Percentiles rank a stretch among this genome's conserved stretches.
Evolutionary conservation across 2,113 vertebrate species (phyloP).

Genomic region (Spea multiplicata): DNA sequence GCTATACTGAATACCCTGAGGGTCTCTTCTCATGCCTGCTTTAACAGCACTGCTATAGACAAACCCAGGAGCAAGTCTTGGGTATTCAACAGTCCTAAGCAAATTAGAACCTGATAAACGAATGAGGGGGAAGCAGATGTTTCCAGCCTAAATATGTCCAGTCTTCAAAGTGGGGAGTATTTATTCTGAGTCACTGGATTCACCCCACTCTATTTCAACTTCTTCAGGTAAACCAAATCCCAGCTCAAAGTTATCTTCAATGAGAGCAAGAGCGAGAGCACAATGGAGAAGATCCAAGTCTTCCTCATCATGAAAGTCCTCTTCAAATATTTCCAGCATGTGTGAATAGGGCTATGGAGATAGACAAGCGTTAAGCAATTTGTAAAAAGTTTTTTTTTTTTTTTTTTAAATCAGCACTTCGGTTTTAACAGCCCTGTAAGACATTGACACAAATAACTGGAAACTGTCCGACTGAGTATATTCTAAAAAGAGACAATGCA

Average conservation of each 20-base stretch:
- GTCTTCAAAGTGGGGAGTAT: neutral
- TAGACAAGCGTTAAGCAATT: neutral
- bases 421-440: no score
- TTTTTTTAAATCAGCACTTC: no score
- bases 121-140: no score
- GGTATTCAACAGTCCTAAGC: no score
- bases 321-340: conserved; percentile 38
- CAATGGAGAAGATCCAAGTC: conserved; percentile 34
- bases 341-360: conserved; percentile 23
- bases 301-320: conserved; percentile 27
- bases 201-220: conserved; percentile 25
- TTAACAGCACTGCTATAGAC: conserved; percentile 7
- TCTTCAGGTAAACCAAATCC: conserved; percentile 18
- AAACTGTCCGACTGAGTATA: no score
- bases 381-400: no score
- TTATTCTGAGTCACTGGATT: conserved; percentile 36
- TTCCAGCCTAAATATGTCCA: no score
- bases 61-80: neutral
- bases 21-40: conserved; percentile 7
- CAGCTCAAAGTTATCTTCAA: conserved; percentile 29
- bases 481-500: no score
- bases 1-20: neutral
- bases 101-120: no score
- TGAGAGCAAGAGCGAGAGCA: conserved; percentile 30
- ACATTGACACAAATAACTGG: no score